These are phyloP conservation scores for Microctenopoma stevenorrisi DNA, from an alignment of 2,797 vertebrate species.

Conservation along the genomic window DNA sequence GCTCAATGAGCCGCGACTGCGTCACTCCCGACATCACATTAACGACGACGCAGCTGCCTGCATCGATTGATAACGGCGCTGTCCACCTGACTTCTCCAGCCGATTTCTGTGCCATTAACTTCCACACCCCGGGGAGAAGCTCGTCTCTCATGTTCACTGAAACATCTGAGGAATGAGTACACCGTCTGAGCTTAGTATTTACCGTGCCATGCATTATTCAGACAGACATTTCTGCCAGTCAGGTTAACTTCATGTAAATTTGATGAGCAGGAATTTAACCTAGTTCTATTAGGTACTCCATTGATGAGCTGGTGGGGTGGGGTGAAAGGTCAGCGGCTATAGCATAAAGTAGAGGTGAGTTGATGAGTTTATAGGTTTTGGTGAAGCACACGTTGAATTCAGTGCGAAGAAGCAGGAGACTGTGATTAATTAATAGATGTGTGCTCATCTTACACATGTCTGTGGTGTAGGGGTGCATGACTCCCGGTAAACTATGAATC, in stretches of 20 bases:
- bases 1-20: conserved; percentile 54
- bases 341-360: conserved; percentile 21
- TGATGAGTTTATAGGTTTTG: conserved; percentile 17
- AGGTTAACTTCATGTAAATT: conserved; percentile 66
- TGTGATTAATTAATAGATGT: conserved; percentile 50
- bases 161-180: conserved; percentile 29
- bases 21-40: conserved; percentile 32
- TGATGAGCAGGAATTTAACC: conserved; percentile 58
- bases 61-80: background rate
- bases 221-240: conserved; percentile 63
- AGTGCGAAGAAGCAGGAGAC: background rate
- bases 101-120: conserved; percentile 34
- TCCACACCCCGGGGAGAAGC: conserved; percentile 15
- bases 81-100: conserved; percentile 12
- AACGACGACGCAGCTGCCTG: conserved; percentile 27
- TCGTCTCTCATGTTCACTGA: conserved; percentile 43
- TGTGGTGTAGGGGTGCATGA: background rate
- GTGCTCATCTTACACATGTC: conserved; percentile 26
- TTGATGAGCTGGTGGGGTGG: background rate
- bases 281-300: conserved; percentile 23
- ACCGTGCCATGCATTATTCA: conserved; percentile 76
- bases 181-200: conserved; percentile 65
- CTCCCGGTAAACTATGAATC: too few relatives aligned
- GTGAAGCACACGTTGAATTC: background rate
- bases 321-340: conserved; percentile 22